Base-by-base conservation (phyloP, 2,888 invertebrate genomes). In the Drosophila mulleri region DNA sequence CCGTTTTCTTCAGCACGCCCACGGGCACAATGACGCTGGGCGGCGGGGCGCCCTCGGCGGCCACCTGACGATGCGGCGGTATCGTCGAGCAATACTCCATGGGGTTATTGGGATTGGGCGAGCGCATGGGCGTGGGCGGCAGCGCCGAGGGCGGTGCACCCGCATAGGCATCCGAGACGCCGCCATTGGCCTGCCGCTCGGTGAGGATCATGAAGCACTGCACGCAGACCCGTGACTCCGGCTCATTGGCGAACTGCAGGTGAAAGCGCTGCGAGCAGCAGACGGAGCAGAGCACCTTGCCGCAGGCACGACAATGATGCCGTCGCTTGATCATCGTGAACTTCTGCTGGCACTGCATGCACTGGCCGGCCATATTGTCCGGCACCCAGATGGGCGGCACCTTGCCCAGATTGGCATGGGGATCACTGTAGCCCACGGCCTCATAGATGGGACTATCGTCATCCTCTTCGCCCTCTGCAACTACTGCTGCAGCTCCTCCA, bases 271-370 rank as follows among this genome's bases (percentile, higher is more conserved):
- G 94, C 63, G 94, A 95, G 89, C 97, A 97, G 91, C 97, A 97
- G 70, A 95, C 94, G 35, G 95, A 95, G 92, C 97, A 97, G 20
- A 97, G 93, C 3, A 98, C 96, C 93, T 96, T 95, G 73, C 97
- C 97, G 91, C 97, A 98, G 53, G 97, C 97, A 60, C 98, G 94
- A 91, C 98, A 98, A 92, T 98, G 98, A 93, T 98, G 98, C 42
- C 98, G 94, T 48, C 97, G 94, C 91, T 96, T 96, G 57, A 97
- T 94, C 75, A 98, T 94, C 1, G 96, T 97, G 92, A 98, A 98
- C 92, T 95, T 96, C 52, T 94, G 92, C 72, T 96, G 95, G 91
- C 98, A 98, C 78, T 96, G 95, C 95, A 98, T 96, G 91, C 98
- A 98, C 74, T 94, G 94, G n/a, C 94, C 94, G 8, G 97, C 96